Evolutionary conservation across 2,797 vertebrate genomes (phyloP), one percentile per base, ranked within the genome.

Genomic region (Myripristis murdjan): DNA sequence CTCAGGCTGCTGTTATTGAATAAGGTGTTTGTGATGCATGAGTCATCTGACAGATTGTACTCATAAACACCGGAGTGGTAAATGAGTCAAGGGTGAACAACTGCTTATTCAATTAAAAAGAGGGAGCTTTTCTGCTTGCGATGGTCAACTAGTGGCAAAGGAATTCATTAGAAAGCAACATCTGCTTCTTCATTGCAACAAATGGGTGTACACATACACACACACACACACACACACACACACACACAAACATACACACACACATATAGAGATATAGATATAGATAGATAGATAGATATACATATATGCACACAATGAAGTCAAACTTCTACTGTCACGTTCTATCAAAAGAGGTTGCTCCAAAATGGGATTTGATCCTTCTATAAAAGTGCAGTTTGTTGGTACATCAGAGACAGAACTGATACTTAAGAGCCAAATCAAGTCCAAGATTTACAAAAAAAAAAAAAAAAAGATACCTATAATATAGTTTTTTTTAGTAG

Each of bases 1-100:
- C 47, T 56, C 1, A 2, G 20, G 23, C 62, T 79, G 73, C 37
- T 79, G 68, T 76, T 75, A 71, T 49, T 79, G 62, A 85, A 77
- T 67, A 75, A 80, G 70, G 63, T 82, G 70, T 77, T 77, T 86
- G 58, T 85, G 70, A 68, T 55, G 51, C 4, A 0, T 35, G 26
- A 75, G 35, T 54, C 51, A 64, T 46, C 44, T 0, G 12, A 64
- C 16, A 76, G 44, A 31, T 44, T 31, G 80, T 33, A 56, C 64
- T 79, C 12, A 26, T 20, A 65, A 57, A 83, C 43, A 71, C 11
- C 11, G 54, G 33, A 59, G n/a, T 53, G 23, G 18, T 48, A 62
- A 20, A n/a, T 64, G 61, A 59, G 24, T 44, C 43, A 78, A 71
- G 77, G 72, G 54, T 84, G 46, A 78, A 22, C 31, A 37, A 54